Base-by-base conservation (phyloP, 2,113 vertebrate genomes). In the Ochotona princeps region DNA sequence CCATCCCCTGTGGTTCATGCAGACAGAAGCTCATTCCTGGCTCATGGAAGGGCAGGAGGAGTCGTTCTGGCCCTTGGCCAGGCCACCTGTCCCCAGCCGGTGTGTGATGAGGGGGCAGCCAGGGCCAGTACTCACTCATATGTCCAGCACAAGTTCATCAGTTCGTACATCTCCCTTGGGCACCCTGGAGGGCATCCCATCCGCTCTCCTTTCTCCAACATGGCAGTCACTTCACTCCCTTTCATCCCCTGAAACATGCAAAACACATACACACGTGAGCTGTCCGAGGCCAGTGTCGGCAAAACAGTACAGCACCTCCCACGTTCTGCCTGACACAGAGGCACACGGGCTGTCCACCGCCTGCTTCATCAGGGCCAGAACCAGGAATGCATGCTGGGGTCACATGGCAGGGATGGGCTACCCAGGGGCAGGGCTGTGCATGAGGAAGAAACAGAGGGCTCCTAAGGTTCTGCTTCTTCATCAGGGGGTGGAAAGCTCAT, bases 141-240 rank as follows among this genome's bases (percentile, higher is more conserved):
- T 0, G 98, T 99, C 99, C 99, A 99, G 96, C 99, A 99, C 57
- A 98, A 97, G 83, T 96, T 98, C 99, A 99, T 99, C 49, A 99
- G 97, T 21, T 98, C 98, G 1, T 98, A 99, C 96, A 99, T 98
- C 98, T 99, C 99, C 30, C 95, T 35, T 0, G 99, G 99, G 89
- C 99, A 99, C 85, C 97, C 97, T 0, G 83, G 0, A 0, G 99
- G 99, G 72, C 98, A 81, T 0, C 98, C 98, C 99, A 99, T 98
- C 28, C 99, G 98, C 18, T 98, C 96, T n/a, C 99, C 99, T 93
- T 96, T 98, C 93, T 99, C 99, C 95, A 99, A 98, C 99, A 99
- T 99, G 87, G 98, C 98, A 2, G 99, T 97, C 15, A 99, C 99
- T 25, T 99, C 99, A 32, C 98, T 98, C 67, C 99, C 99, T 97